Evolutionary conservation across 2,888 invertebrate species (phyloP).

Genomic region (Holacanthella duospinosa): DNA sequence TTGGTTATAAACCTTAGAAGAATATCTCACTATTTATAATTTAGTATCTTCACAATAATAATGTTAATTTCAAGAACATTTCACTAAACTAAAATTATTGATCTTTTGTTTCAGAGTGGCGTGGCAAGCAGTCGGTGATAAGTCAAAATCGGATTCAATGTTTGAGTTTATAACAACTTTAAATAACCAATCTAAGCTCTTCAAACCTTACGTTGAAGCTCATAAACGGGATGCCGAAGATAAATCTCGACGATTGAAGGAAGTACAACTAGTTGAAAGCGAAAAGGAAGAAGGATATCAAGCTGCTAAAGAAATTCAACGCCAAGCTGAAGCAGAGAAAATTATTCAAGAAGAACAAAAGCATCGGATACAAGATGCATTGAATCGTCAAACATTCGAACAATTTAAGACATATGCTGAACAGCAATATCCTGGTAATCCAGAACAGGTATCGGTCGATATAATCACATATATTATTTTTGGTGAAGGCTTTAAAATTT

Average conservation of each 20-base stretch:
- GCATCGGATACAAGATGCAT: slow-evolving; percentile 71
- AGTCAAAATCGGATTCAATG: slow-evolving; percentile 79
- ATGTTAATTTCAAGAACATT: neutral
- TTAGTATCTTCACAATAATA: neutral
- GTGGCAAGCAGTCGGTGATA: slow-evolving; percentile 83
- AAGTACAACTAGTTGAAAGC: slow-evolving; percentile 43
- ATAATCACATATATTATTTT: too few relatives aligned
- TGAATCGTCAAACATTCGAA: slow-evolving; percentile 86
- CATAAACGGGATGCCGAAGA: slow-evolving; percentile 78
- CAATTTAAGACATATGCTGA: slow-evolving; percentile 87
- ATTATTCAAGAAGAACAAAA: slow-evolving; percentile 49
- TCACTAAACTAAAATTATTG: neutral
- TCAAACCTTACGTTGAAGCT: slow-evolving; percentile 81
- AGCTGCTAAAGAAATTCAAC: slow-evolving; percentile 55
- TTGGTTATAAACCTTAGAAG: neutral
- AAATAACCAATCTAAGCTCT: slow-evolving; percentile 76
- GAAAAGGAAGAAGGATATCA: slow-evolving; percentile 48
- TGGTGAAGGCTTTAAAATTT: neutral
- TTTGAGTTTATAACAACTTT: slow-evolving; percentile 80
- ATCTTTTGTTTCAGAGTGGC: slow-evolving; percentile 53
- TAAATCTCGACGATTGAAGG: slow-evolving; percentile 51
- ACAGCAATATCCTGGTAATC: slow-evolving; percentile 63
- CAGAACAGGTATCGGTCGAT: slow-evolving; percentile 52
- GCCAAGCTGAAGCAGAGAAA: slow-evolving; percentile 52
- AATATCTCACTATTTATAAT: neutral